phyloP scores from a whole-genome alignment of 2,888 invertebrate genomes.

The Dasysyrphus albostriatus region DNA sequence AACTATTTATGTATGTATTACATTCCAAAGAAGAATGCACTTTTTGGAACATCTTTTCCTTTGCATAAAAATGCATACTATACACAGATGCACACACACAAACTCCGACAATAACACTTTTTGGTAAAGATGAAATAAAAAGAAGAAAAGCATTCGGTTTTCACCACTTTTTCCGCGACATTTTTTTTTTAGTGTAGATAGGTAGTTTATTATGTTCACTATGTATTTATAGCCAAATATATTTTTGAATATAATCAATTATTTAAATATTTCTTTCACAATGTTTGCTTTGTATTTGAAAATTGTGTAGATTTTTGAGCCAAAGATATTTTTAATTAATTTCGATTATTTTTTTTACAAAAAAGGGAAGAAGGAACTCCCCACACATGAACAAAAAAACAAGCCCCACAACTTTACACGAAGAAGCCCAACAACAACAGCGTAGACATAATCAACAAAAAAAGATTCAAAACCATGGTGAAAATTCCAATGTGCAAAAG shows the following conservation, averaged over 20 bases:
- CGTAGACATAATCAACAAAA: conserved; percentile 28
- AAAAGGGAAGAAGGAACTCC: conserved; percentile 24
- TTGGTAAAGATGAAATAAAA: conserved; percentile 52
- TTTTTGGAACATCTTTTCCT: conserved; percentile 54
- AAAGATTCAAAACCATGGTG: conserved; percentile 61
- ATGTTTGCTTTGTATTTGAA: background rate
- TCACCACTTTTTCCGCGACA: conserved; percentile 56
- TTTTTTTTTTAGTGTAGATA: background rate
- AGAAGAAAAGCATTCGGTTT: conserved; percentile 35
- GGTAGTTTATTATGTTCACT: background rate
- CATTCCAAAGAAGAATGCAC: conserved; percentile 67
- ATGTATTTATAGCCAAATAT: background rate
- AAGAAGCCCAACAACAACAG: conserved; percentile 61
- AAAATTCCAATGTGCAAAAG: conserved; percentile 76
- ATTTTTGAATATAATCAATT: background rate
- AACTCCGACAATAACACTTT: conserved; percentile 52
- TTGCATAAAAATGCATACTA: conserved; percentile 57
- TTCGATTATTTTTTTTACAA: background rate
- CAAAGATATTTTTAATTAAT: background rate
- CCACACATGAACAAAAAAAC: conserved; percentile 52
- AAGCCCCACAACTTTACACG: conserved; percentile 59
- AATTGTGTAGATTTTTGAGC: background rate
- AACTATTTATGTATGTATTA: conserved; percentile 48
- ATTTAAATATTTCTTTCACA: background rate
- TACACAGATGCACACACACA: conserved; percentile 11